Percentiles rank a stretch among this genome's conserved stretches.
Evolutionary conservation across 2,113 vertebrate genomes (phyloP).

Genomic region (Balaenoptera acutorostrata): DNA sequence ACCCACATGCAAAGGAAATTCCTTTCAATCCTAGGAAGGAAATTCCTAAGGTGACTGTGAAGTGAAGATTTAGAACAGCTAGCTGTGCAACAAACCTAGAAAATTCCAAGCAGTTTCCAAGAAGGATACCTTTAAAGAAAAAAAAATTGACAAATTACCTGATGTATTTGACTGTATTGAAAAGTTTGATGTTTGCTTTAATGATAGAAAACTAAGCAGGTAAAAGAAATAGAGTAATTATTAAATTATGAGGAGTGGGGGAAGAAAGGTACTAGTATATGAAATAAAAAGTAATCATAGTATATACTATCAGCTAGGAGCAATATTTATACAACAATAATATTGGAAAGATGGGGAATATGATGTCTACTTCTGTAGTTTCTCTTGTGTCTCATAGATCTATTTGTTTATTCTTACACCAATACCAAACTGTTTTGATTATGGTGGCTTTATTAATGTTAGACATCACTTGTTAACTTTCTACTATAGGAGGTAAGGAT

Average conservation of each 20-base stretch:
- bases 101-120: constrained; percentile 22
- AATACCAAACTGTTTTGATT: neutral
- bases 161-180: neutral
- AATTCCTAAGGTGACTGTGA: constrained; percentile 57
- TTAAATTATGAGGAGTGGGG: neutral
- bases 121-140: neutral
- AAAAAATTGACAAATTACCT: neutral
- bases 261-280: neutral
- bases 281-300: neutral
- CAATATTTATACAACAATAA: neutral
- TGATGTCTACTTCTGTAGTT: neutral
- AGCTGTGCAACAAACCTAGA: constrained; percentile 25
- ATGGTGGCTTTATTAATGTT: neutral
- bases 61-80: constrained; percentile 19
- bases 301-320: neutral
- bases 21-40: constrained; percentile 55
- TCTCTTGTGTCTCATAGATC: neutral
- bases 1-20: constrained; percentile 54
- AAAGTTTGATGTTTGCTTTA: neutral
- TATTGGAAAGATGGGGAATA: neutral
- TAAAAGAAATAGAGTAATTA: neutral
- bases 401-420: neutral
- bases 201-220: neutral
- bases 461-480: neutral
- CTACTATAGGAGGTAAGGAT: neutral